Percentiles rank a stretch among this genome's conserved stretches.
Conservation (phyloP, 2,888 invertebrate genomes). For the Drosophila neutralis region DNA sequence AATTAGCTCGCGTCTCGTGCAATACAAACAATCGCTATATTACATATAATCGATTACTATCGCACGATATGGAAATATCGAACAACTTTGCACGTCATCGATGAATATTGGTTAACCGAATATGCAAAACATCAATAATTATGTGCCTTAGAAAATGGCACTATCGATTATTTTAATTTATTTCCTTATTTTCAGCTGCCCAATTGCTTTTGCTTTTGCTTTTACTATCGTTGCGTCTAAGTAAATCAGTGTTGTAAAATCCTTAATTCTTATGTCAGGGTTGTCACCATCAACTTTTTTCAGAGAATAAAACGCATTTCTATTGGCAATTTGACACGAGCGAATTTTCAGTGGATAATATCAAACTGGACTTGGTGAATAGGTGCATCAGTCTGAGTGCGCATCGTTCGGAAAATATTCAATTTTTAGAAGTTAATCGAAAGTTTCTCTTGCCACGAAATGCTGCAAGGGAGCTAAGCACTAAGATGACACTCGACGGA, state of each 20-base stretch:
- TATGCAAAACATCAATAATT: not conserved
- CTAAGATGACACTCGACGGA: constrained; percentile 19
- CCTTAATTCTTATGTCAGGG: not conserved
- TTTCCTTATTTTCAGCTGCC: not conserved
- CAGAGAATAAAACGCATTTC: not conserved
- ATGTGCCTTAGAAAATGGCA: not conserved
- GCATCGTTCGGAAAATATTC: not conserved
- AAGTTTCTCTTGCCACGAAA: constrained; percentile 29
- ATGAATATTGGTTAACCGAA: not conserved
- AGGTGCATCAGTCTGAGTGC: constrained; percentile 22
- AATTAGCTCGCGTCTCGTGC: not conserved
- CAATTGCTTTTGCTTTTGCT: not conserved
- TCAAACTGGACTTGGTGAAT: constrained; percentile 15
- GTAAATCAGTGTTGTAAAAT: not conserved
- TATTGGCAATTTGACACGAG: constrained; percentile 37
- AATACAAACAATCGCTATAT: too few relatives aligned
- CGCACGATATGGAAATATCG: not conserved
- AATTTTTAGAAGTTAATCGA: constrained; percentile 8
- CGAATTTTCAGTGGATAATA: constrained; percentile 28
- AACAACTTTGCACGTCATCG: not conserved
- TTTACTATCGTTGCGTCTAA: constrained; percentile 4
- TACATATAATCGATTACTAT: not conserved
- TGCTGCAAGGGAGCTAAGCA: constrained; percentile 7
- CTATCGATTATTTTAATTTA: not conserved
- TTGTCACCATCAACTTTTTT: not conserved